Conservation (phyloP, 2,797 vertebrate genomes). For the Neomorphus geoffroyi region DNA sequence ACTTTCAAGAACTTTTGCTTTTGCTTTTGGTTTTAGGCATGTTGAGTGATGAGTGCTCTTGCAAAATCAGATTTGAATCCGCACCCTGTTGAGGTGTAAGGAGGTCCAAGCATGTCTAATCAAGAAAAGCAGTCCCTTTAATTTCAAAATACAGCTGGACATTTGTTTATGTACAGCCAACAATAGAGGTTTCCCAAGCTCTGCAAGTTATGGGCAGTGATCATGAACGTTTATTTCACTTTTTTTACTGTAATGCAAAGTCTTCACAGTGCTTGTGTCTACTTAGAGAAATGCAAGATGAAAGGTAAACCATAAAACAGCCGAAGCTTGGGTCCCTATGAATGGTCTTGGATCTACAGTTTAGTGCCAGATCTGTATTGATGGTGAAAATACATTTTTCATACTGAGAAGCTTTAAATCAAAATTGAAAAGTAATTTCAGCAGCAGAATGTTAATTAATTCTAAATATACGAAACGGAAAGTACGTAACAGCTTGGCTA, state of each 20-base stretch:
- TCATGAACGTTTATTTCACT: neutral
- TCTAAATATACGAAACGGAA: neutral
- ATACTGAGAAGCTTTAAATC: neutral
- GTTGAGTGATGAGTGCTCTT: neutral
- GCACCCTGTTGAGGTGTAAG: neutral
- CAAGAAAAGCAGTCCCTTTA: neutral
- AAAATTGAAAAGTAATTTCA: neutral
- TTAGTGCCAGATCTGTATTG: neutral
- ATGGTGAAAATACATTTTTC: neutral
- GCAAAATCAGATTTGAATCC: neutral
- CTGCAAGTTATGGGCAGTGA: neutral
- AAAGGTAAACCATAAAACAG: neutral
- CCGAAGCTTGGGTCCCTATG: neutral
- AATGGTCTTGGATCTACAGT: neutral
- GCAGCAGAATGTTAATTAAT: neutral
- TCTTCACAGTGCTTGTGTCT: neutral
- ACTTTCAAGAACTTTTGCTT: neutral
- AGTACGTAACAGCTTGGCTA: neutral
- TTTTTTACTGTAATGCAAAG: neutral
- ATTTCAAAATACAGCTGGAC: neutral
- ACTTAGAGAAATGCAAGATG: neutral
- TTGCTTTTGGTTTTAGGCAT: neutral
- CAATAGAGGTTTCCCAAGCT: neutral
- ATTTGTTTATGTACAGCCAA: neutral
- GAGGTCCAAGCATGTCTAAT: neutral